phyloP scores from a whole-genome alignment of 2,797 vertebrate genomes.

The Psittacula derbiana region DNA sequence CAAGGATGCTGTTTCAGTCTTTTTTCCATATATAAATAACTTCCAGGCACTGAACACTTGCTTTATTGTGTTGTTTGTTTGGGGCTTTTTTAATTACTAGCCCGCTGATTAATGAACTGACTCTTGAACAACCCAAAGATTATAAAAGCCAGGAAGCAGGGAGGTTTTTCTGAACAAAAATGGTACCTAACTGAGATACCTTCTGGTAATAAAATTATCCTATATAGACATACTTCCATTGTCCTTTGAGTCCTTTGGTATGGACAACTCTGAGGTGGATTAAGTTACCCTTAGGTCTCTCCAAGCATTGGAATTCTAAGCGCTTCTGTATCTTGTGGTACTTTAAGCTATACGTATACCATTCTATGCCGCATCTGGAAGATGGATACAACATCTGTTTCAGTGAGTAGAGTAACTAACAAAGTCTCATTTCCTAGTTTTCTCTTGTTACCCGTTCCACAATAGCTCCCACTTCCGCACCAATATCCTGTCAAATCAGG shows the following conservation, averaged over 20 bases:
- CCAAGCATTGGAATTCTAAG: background rate
- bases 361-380: background rate
- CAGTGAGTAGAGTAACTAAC: background rate
- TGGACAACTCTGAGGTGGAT: background rate
- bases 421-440: slow-evolving; percentile 30
- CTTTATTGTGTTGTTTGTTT: background rate
- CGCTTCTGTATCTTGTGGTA: background rate
- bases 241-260: background rate
- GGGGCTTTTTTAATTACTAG: background rate
- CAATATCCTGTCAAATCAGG: background rate
- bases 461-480: slow-evolving; percentile 4
- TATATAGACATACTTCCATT: background rate
- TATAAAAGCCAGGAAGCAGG: background rate
- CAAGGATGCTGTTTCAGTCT: background rate
- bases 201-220: background rate
- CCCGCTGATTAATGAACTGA: background rate
- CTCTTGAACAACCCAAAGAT: background rate
- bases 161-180: background rate
- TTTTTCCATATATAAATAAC: background rate
- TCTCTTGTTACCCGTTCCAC: slow-evolving; percentile 13
- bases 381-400: slow-evolving; percentile 7
- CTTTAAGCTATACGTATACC: background rate
- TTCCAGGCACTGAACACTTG: background rate
- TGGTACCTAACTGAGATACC: background rate
- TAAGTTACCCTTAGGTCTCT: background rate